Base-by-base conservation (phyloP, 2,888 invertebrate genomes). In the Thysanoteuthis rhombus region DNA sequence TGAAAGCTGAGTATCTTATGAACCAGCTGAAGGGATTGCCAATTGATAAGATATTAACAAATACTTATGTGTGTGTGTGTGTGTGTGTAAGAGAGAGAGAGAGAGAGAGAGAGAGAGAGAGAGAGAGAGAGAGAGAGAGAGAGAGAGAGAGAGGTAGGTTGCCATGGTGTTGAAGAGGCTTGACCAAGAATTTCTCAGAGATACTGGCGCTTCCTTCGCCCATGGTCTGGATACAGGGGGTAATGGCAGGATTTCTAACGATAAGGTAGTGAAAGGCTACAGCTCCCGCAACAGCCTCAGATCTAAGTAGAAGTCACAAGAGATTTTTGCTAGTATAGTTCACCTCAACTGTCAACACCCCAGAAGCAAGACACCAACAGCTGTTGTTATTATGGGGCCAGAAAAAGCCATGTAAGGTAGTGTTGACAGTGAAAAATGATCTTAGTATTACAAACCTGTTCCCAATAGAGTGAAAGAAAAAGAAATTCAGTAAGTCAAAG, bases 41-140 rank as follows among this genome's bases (percentile, higher is more conserved):
- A 75, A 75, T 75, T n/a, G 75, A 75, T 75, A 75, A 75, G n/a
- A 75, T 75, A 75, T 75, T 75, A 75, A 75, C 75, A 75, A 75
- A 75, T 75, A 36, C 75, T 58, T 32, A 32, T 58, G 8, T 2
- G 25, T 4, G 58, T 28, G 6, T n/a, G n/a, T n/a, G 0, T 58
- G n/a, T n/a, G n/a, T n/a, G n/a, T n/a, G n/a, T n/a, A n/a, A n/a
- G n/a, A n/a, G n/a, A 19, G 32, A 75, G 75, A 75, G 75, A 75
- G 16, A n/a, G 36, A 75, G 75, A n/a, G 36, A n/a, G n/a, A 32
- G 75, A n/a, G 10, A n/a, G 10, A n/a, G n/a, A 16, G n/a, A 12
- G n/a, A 75, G n/a, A 32, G 28, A 58, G 58, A 58, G 58, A 58
- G 58, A 58, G 58, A 58, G 58, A 58, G 58, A 25, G 58, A 28